Conservation (phyloP, 2,113 vertebrate genomes). For the Barnardius zonarius region DNA sequence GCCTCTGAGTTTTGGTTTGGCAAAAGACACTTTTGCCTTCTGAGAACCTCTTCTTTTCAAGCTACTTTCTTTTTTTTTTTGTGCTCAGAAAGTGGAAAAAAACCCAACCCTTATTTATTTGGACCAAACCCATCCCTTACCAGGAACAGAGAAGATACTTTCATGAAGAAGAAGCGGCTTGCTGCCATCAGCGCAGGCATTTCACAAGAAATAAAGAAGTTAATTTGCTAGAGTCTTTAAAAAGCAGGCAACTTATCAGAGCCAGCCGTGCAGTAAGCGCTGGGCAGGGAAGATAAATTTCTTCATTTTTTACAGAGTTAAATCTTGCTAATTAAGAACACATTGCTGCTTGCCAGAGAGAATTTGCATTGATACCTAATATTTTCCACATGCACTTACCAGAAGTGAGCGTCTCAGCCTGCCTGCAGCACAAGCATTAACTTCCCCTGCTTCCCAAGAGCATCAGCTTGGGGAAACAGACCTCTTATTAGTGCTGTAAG, state of each 20-base stretch:
- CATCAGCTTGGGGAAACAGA: background rate
- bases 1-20: background rate
- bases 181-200: background rate
- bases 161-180: background rate
- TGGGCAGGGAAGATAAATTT: conserved; percentile 55
- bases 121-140: background rate
- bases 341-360: background rate
- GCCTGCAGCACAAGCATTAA: background rate
- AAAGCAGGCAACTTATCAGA: conserved; percentile 47
- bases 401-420: background rate
- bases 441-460: background rate
- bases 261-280: background rate
- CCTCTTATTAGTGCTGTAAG: background rate
- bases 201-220: conserved; percentile 16
- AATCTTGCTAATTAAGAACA: conserved; percentile 49
- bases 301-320: background rate
- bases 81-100: background rate
- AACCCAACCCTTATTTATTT: background rate
- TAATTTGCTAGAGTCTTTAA: conserved; percentile 48
- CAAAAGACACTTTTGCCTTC: background rate
- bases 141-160: background rate
- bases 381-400: background rate
- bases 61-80: too few relatives aligned
- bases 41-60: background rate
- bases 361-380: conserved; percentile 12